Conservation (phyloP, 2,888 invertebrate genomes). For the Amphimallon solstitiale region DNA sequence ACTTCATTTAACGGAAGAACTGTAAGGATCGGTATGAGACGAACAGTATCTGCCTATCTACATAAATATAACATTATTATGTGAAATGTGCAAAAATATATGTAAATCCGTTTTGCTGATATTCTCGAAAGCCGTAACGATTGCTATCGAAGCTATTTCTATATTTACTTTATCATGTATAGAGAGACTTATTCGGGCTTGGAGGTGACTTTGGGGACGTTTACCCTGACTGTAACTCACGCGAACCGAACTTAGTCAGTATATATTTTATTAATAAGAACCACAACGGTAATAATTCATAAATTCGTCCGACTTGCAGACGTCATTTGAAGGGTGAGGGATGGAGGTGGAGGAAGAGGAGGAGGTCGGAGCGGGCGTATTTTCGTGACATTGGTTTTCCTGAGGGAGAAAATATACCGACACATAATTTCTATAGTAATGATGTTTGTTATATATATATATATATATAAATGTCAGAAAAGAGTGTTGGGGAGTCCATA, state of each 20-base stretch:
- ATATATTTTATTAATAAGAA: background rate
- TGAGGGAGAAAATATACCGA: background rate
- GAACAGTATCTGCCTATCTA: too few species aligned
- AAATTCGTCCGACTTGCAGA: background rate
- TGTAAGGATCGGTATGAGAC: too few species aligned
- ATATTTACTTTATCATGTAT: too few species aligned
- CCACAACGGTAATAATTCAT: background rate
- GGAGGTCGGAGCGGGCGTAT: background rate
- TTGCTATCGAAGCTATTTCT: too few species aligned
- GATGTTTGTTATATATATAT: background rate
- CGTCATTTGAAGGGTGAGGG: background rate
- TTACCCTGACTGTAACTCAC: background rate
- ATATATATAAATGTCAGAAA: too few species aligned
- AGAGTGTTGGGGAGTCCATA: too few species aligned
- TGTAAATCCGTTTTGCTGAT: too few species aligned
- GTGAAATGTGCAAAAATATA: too few species aligned
- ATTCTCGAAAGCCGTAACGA: too few species aligned
- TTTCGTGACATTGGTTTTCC: slow-evolving; percentile 3
- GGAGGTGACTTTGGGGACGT: background rate
- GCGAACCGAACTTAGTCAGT: background rate
- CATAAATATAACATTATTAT: too few species aligned
- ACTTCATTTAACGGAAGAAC: too few species aligned
- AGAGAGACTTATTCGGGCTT: too few species aligned
- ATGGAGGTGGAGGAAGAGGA: background rate
- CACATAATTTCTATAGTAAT: background rate